phyloP scores from a whole-genome alignment of 2,888 invertebrate species.

The Tiliacea citrago region DNA sequence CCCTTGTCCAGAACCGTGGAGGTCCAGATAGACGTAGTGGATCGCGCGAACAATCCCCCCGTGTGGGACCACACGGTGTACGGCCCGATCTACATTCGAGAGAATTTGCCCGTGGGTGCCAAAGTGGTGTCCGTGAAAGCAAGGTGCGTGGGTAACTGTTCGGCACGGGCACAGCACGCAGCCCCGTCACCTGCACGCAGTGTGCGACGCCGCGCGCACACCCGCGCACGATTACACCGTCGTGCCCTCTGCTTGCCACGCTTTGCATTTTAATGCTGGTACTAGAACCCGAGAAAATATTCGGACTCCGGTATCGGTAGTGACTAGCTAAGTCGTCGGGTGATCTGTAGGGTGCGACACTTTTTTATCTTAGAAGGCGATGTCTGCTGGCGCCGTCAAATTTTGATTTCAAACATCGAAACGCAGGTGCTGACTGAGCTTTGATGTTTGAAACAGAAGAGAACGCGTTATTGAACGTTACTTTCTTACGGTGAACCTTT shows the following conservation, averaged over 20 bases:
- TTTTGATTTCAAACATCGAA: slow-evolving; percentile 44
- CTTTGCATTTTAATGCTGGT: slow-evolving; percentile 25
- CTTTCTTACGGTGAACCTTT: slow-evolving; percentile 36
- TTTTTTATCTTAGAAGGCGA: slow-evolving; percentile 15
- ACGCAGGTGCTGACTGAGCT: not conserved
- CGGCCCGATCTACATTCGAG: slow-evolving; percentile 99
- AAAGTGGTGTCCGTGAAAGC: slow-evolving; percentile 99
- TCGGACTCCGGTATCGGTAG: slow-evolving; percentile 14
- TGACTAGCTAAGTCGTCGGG: slow-evolving; percentile 23
- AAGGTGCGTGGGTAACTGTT: slow-evolving; percentile 95
- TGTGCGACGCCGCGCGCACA: slow-evolving; percentile 75
- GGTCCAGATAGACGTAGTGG: slow-evolving; percentile 99
- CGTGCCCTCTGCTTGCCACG: slow-evolving; percentile 38
- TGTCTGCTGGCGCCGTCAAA: slow-evolving; percentile 6
- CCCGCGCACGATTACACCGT: slow-evolving; percentile 40
- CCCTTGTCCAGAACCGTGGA: slow-evolving; percentile 98
- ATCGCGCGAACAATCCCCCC: slow-evolving; percentile 99
- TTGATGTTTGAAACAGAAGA: slow-evolving; percentile 43
- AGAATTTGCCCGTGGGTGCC: slow-evolving; percentile 99
- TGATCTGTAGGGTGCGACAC: slow-evolving; percentile 23
- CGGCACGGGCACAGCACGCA: slow-evolving; percentile 92
- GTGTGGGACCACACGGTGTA: slow-evolving; percentile 99
- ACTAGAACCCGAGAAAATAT: slow-evolving; percentile 21
- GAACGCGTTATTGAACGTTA: slow-evolving; percentile 41
- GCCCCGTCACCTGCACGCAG: slow-evolving; percentile 90